These are phyloP conservation scores for Verasper variegatus DNA, from an alignment of 2,113 vertebrate species.

Conservation along the genomic window DNA sequence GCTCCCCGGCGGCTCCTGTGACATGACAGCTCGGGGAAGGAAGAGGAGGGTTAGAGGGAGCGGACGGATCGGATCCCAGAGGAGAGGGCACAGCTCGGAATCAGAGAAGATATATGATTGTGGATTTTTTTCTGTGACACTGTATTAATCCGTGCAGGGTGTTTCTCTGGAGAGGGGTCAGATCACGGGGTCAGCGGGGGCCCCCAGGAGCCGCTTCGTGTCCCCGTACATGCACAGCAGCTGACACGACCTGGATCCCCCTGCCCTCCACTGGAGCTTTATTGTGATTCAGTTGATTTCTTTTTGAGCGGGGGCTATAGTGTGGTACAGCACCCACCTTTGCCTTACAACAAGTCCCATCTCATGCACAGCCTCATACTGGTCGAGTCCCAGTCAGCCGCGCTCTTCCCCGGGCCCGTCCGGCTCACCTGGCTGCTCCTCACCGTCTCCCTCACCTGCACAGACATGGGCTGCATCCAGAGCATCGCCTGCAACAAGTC, in stretches of 20 bases:
- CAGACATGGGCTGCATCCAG: conserved; percentile 94
- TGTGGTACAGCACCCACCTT: conserved; percentile 61
- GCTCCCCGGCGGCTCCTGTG: conserved; percentile 72
- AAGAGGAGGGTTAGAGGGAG: conserved; percentile 77
- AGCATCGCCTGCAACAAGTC: conserved; percentile 97
- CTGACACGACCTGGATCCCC: conserved; percentile 3
- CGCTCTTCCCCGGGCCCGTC: conserved; percentile 46
- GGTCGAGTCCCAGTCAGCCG: conserved; percentile 59
- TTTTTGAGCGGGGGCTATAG: conserved; percentile 20
- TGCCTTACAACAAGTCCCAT: conserved; percentile 51
- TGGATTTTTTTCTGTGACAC: neutral
- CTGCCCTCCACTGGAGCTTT: conserved; percentile 22
- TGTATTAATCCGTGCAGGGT: conserved; percentile 22
- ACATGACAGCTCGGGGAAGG: conserved; percentile 83
- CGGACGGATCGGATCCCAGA: conserved; percentile 33
- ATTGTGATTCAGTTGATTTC: conserved; percentile 7
- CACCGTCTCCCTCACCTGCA: conserved; percentile 65
- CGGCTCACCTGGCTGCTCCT: conserved; percentile 63
- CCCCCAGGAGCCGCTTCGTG: neutral
- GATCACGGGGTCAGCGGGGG: conserved; percentile 20
- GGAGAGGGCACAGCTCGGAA: conserved; percentile 16
- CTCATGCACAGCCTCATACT: conserved; percentile 61
- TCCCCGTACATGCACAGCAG: no score
- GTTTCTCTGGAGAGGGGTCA: conserved; percentile 41
- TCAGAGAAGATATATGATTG: conserved; percentile 16